Percentiles rank a stretch among this genome's conserved stretches.
Evolutionary conservation across 1,140 invertebrate genomes (phyloP).

Genomic region (Teleogryllus occipitalis): DNA sequence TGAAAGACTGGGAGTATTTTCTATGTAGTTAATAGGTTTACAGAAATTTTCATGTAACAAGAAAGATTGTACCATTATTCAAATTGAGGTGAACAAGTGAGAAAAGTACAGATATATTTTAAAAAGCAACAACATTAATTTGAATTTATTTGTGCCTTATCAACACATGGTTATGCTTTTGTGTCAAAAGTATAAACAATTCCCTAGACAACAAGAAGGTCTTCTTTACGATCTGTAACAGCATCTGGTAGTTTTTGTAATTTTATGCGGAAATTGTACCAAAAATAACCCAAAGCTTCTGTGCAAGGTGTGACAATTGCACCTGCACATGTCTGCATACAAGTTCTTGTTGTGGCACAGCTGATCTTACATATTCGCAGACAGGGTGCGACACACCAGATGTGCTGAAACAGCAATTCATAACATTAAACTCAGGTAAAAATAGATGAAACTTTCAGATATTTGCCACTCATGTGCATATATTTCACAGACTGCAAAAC

Average conservation of each 20-base stretch:
- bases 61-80: too few relatives aligned
- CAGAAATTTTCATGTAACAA: conserved; percentile 14
- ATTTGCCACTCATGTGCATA: too few relatives aligned
- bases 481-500: too few relatives aligned
- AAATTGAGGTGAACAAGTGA: too few relatives aligned
- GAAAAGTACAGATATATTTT: too few relatives aligned
- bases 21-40: not conserved
- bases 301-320: conserved; percentile 52
- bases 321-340: conserved; percentile 47
- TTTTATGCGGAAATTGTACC: conserved; percentile 47
- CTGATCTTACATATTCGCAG: conserved; percentile 57
- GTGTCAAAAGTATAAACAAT: too few relatives aligned
- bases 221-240: conserved; percentile 34
- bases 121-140: too few relatives aligned
- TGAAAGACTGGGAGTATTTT: too few relatives aligned
- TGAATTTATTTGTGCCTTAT: too few relatives aligned
- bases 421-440: too few relatives aligned
- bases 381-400: conserved; percentile 60
- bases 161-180: too few relatives aligned
- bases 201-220: conserved; percentile 42
- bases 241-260: conserved; percentile 40
- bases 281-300: conserved; percentile 53
- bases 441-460: too few relatives aligned
- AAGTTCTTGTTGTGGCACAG: conserved; percentile 49
- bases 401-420: conserved; percentile 47